Conservation (phyloP, 2,113 vertebrate species). For the Ammodytes dubius region DNA sequence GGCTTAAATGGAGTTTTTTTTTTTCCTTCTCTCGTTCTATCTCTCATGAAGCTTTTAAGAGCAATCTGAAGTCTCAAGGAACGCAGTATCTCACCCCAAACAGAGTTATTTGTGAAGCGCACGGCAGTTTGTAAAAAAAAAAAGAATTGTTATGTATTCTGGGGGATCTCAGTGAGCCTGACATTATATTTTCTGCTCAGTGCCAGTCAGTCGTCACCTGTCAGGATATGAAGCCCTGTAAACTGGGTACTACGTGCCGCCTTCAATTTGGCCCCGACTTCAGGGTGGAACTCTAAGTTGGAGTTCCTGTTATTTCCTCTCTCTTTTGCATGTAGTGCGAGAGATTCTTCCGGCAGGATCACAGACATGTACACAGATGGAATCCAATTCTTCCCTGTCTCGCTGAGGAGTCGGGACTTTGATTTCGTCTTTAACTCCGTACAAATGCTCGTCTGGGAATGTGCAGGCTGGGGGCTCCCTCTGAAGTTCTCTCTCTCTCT, state of each 20-base stretch:
- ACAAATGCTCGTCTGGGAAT: conserved; percentile 85
- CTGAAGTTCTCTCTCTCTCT: conserved; percentile 67
- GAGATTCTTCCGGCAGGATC: conserved; percentile 80
- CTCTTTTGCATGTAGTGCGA: conserved; percentile 50
- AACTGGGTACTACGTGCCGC: conserved; percentile 69
- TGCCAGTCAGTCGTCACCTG: conserved; percentile 77
- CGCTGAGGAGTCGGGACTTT: conserved; percentile 74
- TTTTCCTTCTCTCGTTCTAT: conserved; percentile 31
- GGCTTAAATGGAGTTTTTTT: conserved; percentile 78
- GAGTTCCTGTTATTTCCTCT: conserved; percentile 74
- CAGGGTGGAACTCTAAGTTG: conserved; percentile 58
- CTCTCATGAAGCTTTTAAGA: conserved; percentile 75
- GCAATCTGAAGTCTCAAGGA: conserved; percentile 72
- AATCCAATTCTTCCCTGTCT: conserved; percentile 79
- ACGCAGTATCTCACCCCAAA: conserved; percentile 67
- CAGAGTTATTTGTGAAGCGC: conserved; percentile 63
- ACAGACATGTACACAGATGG: conserved; percentile 70
- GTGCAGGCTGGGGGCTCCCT: conserved; percentile 74
- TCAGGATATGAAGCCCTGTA: conserved; percentile 71
- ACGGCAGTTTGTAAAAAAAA: conserved; percentile 68
- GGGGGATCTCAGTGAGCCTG: conserved; percentile 54
- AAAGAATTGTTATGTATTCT: conserved; percentile 67
- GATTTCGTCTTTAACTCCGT: conserved; percentile 80
- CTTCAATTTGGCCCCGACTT: conserved; percentile 72
- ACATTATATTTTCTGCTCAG: conserved; percentile 57